Evolutionary conservation across 2,888 invertebrate species (phyloP), one percentile per base, ranked within the genome.

Genomic region (Hedya salicella): DNA sequence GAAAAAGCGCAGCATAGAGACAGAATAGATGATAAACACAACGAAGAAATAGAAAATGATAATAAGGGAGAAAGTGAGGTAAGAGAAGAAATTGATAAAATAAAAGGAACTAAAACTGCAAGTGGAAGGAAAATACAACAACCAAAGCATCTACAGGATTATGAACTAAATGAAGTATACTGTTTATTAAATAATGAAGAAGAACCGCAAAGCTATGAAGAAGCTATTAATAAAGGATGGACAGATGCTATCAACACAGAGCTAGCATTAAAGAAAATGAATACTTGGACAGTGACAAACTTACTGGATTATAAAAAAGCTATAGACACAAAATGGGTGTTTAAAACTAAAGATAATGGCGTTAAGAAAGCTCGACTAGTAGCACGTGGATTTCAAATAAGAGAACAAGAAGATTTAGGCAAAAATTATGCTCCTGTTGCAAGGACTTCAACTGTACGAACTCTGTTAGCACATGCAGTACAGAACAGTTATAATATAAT

Each of bases 281-380:
- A 61, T 19, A 67, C 59, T 36, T 68, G 52, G 62, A 40, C 9
- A 17, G 60, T 46, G 14, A 14, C 17, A 19, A 17, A 50, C 6
- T 59, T 63, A 40, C 68, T 59, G 46, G n/a, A 53, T 32, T 17
- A 46, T 19, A 16, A n/a, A 3, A 62, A 65, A 40, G 52, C 62
- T 19, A 68, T 69, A 19, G 69, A 69, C 21, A 69, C 69, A 11
- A 69, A 54, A 56, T 63, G 61, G 66, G 46, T 69, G 13, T 69
- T 69, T 25, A 42, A 36, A 46, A 67, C 68, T 2, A 68, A 68
- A 59, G 30, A 57, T 16, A 42, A 68, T 59, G 62, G 57, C 3
- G 39, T 21, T 2, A 62, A 36, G 25, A 62, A 67, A 44, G 62
- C 56, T 11, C 36, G 64, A 39, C 13, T 65, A 11, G 65, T 57